phyloP scores from a whole-genome alignment of 2,113 vertebrate genomes.

The Microtus oregoni region DNA sequence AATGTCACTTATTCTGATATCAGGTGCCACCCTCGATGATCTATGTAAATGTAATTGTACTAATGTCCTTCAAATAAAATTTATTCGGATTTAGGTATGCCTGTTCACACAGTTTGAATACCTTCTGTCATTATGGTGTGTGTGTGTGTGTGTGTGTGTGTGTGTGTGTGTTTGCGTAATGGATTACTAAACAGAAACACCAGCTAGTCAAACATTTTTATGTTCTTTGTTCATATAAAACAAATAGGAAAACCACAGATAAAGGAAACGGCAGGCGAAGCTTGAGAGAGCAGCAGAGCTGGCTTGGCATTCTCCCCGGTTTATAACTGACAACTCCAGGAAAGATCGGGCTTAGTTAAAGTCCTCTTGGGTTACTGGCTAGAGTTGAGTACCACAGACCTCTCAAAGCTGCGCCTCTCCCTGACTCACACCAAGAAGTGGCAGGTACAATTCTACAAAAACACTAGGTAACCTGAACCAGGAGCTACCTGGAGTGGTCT shows the following conservation, averaged over 20 bases:
- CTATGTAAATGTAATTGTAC: slow-evolving; percentile 33
- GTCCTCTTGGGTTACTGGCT: not conserved
- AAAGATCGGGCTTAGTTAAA: not conserved
- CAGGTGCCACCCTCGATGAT: not conserved
- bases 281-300: not conserved
- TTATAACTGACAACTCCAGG: not conserved
- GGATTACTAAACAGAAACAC: slow-evolving; percentile 43
- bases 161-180: not conserved
- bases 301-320: not conserved
- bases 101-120: not conserved
- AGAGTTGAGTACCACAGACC: not conserved
- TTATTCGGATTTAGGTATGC: not conserved
- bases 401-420: not conserved
- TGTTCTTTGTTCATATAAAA: slow-evolving; percentile 14
- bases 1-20: slow-evolving; percentile 27
- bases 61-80: slow-evolving; percentile 39
- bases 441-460: not conserved
- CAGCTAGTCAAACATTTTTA: slow-evolving; percentile 54
- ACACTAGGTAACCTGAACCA: not conserved
- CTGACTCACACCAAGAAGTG: not conserved
- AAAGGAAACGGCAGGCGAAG: slow-evolving; percentile 14
- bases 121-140: not conserved
- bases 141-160: not conserved
- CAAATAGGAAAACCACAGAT: not conserved
- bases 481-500: not conserved